Percentiles rank a stretch among this genome's conserved stretches.
Evolutionary conservation across 2,797 vertebrate species (phyloP).

Genomic region (Pangasius djambal): DNA sequence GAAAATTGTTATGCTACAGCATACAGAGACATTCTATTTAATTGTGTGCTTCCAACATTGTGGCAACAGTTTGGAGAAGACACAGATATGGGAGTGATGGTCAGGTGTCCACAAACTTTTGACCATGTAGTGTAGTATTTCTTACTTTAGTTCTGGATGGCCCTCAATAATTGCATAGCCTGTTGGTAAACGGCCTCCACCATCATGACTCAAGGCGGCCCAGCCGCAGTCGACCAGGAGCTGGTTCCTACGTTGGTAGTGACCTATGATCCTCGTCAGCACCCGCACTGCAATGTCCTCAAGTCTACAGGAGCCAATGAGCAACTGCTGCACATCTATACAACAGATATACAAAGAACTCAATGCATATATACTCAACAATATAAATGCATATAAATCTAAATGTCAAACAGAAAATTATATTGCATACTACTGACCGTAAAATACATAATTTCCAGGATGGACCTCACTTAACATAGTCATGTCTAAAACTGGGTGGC

Average conservation of each 20-base stretch:
- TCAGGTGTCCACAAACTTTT: too few species aligned
- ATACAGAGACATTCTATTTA: too few species aligned
- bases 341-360: not conserved
- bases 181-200: conserved; percentile 68
- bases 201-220: conserved; percentile 80
- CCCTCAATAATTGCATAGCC: conserved; percentile 83
- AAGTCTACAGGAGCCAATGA: conserved; percentile 79
- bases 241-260: conserved; percentile 83
- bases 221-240: conserved; percentile 85
- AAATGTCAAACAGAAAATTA: not conserved
- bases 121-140: not conserved
- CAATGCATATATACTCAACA: too few species aligned
- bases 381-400: not conserved
- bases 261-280: conserved; percentile 80
- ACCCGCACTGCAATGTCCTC: conserved; percentile 84
- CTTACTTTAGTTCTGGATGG: conserved; percentile 80
- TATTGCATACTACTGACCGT: conserved; percentile 69
- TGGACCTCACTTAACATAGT: conserved; percentile 81
- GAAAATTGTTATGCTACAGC: too few species aligned
- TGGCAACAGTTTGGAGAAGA: too few species aligned
- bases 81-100: too few species aligned
- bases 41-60: too few species aligned
- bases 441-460: conserved; percentile 85
- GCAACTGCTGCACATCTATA: conserved; percentile 82
- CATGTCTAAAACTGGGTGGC: conserved; percentile 83